Evolutionary conservation across 2,113 vertebrate genomes (phyloP).

Genomic region (Oceanodroma tethys): DNA sequence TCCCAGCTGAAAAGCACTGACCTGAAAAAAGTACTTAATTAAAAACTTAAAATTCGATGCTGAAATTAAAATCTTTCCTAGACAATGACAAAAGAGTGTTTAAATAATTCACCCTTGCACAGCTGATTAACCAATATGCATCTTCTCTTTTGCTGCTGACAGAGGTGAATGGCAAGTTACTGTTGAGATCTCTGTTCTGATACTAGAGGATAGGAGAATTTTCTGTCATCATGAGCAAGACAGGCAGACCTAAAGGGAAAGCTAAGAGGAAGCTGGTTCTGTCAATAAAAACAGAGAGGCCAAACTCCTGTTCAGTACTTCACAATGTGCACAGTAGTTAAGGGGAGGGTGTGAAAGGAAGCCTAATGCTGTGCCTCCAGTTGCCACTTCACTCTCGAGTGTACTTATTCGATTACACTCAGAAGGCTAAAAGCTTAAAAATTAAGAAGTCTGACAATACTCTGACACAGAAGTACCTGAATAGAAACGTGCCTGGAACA

Average conservation of each 20-base stretch:
- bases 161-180: background rate
- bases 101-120: conserved; percentile 71
- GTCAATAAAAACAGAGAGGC: background rate
- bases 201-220: background rate
- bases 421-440: background rate
- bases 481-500: background rate
- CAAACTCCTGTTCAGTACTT: background rate
- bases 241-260: background rate
- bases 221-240: background rate
- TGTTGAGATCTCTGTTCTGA: background rate
- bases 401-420: background rate
- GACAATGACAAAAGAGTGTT: conserved; percentile 63
- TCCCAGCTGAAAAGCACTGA: conserved; percentile 64
- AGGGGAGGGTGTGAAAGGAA: background rate
- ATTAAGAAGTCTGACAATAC: background rate
- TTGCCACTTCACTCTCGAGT: background rate
- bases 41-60: conserved; percentile 74
- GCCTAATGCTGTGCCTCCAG: background rate
- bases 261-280: background rate
- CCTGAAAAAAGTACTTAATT: conserved; percentile 75
- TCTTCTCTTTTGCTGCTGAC: conserved; percentile 44
- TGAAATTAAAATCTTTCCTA: conserved; percentile 71
- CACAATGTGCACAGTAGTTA: background rate
- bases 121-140: conserved; percentile 65
- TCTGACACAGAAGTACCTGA: background rate